Evolutionary conservation across 2,888 invertebrate species (phyloP).

Genomic region (Arrhopalites spinosus): DNA sequence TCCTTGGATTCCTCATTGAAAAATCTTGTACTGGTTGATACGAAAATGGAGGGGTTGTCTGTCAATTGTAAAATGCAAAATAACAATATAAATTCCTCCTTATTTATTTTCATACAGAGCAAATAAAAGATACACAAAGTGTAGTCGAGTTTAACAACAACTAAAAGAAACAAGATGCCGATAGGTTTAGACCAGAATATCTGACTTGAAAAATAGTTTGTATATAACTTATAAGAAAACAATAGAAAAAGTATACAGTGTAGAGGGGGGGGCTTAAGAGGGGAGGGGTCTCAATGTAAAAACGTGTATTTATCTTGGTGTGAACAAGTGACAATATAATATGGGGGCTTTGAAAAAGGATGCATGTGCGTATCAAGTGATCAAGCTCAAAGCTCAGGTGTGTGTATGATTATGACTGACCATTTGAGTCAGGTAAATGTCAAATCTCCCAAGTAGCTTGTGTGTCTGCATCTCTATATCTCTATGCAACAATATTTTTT

Average conservation of each 20-base stretch:
- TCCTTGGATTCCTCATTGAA: too few relatives aligned
- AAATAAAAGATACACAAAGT: too few relatives aligned
- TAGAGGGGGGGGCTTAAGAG: not conserved
- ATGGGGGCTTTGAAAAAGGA: not conserved
- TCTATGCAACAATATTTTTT: not conserved
- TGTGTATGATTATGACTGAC: slow-evolving; percentile 21
- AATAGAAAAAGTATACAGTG: not conserved
- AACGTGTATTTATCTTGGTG: slow-evolving; percentile 15
- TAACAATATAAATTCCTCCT: too few relatives aligned
- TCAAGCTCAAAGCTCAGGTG: slow-evolving; percentile 2
- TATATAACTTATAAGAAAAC: too few relatives aligned
- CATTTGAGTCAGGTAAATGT: not conserved
- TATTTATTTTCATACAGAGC: too few relatives aligned
- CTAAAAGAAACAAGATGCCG: too few relatives aligned
- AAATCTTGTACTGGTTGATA: too few relatives aligned
- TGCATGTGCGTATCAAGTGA: slow-evolving; percentile 12
- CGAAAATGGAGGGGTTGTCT: too few relatives aligned
- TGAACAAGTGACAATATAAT: slow-evolving; percentile 1
- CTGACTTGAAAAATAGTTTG: too few relatives aligned
- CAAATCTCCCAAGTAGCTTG: slow-evolving; percentile 5
- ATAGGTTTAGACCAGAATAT: too few relatives aligned
- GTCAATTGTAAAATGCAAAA: too few relatives aligned
- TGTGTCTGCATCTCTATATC: not conserved
- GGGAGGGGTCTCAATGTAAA: not conserved
- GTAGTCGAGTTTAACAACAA: too few relatives aligned